Evolutionary conservation across 2,888 invertebrate genomes (phyloP).

Genomic region (Temnothorax ravouxi): DNA sequence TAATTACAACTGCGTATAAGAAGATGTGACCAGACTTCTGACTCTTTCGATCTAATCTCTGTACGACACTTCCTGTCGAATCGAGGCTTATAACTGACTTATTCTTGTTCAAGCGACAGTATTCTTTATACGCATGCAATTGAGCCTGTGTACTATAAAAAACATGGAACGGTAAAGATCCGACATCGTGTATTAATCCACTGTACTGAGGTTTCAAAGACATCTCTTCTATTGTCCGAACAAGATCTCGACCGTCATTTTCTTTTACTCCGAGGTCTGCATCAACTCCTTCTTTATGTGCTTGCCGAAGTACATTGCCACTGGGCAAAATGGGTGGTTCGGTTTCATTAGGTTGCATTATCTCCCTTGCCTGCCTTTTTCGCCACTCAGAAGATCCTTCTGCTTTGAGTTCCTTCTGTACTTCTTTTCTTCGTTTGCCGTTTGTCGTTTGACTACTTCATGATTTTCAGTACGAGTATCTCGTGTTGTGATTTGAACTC

Average conservation of each 20-base stretch:
- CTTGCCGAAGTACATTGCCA: not conserved
- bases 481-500: not conserved
- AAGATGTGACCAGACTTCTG: slow-evolving; percentile 1
- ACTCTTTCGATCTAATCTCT: not conserved
- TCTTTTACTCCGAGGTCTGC: not conserved
- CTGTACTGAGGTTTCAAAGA: not conserved
- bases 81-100: not conserved
- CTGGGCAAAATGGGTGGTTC: not conserved
- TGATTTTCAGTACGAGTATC: not conserved
- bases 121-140: not conserved
- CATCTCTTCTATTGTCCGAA: not conserved
- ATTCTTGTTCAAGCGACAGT: not conserved
- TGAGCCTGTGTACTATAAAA: not conserved
- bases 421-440: not conserved
- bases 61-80: not conserved
- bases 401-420: not conserved
- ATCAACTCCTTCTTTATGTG: not conserved
- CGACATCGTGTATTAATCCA: not conserved
- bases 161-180: not conserved
- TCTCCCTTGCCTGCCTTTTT: not conserved
- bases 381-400: not conserved
- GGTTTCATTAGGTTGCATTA: not conserved
- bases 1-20: not conserved
- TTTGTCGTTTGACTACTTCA: not conserved
- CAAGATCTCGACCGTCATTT: not conserved